Evolutionary conservation across 2,888 invertebrate species (phyloP).

Genomic region (Zaprionus bogoriensis): DNA sequence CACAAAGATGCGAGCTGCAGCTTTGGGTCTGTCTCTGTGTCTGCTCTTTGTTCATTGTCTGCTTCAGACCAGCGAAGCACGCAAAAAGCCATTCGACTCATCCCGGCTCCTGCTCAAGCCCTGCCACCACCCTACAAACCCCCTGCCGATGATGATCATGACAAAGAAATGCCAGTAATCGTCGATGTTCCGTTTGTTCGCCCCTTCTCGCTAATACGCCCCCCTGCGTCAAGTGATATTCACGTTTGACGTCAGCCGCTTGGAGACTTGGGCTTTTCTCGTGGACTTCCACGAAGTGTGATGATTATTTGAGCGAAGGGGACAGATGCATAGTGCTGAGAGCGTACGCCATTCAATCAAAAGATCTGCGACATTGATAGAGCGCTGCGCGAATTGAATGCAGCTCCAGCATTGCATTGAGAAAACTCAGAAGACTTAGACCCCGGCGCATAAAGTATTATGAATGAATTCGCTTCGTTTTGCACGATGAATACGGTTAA

Average conservation of each 20-base stretch:
- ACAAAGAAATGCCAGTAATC: constrained; percentile 63
- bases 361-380: constrained; percentile 40
- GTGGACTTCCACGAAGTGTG: constrained; percentile 26
- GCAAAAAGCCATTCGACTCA: constrained; percentile 30
- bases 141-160: constrained; percentile 38
- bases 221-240: constrained; percentile 11
- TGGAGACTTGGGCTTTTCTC: constrained; percentile 47
- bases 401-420: constrained; percentile 32
- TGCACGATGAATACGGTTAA: constrained; percentile 8
- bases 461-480: constrained; percentile 39
- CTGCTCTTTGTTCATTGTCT: constrained; percentile 44
- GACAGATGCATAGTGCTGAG: background rate
- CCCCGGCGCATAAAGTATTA: constrained; percentile 16
- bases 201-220: background rate
- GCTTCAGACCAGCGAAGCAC: constrained; percentile 51
- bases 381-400: constrained; percentile 47
- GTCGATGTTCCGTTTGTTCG: constrained; percentile 21
- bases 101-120: constrained; percentile 2
- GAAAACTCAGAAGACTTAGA: constrained; percentile 3
- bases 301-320: constrained; percentile 33
- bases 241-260: constrained; percentile 62
- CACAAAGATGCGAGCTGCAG: constrained; percentile 25
- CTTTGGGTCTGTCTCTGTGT: constrained; percentile 14
- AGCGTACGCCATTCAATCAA: constrained; percentile 35
- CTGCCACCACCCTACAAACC: constrained; percentile 1